Percentiles rank a stretch among this genome's conserved stretches.
These are phyloP conservation scores for Synodontis membranacea DNA, from an alignment of 2,113 vertebrate species.

Conservation along the genomic window DNA sequence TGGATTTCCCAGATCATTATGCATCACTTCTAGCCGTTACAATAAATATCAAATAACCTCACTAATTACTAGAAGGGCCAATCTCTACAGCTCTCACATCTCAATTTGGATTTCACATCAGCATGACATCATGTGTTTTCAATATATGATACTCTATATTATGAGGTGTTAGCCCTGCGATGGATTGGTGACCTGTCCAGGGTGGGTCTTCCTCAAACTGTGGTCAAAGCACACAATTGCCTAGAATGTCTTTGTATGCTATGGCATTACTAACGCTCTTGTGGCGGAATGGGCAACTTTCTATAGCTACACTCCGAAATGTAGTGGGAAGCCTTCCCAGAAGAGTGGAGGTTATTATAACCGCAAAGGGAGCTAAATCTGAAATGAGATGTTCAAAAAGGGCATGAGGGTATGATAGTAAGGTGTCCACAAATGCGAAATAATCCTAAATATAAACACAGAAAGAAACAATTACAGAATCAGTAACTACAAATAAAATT, in stretches of 20 bases:
- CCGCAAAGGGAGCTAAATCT: neutral
- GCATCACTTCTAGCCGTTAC: conserved; percentile 13
- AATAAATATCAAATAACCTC: neutral
- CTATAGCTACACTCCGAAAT: neutral
- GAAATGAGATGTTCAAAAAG: neutral
- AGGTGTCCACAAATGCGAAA: neutral
- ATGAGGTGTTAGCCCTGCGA: neutral
- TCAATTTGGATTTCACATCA: neutral
- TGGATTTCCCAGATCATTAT: neutral
- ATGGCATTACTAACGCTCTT: neutral
- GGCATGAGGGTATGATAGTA: neutral
- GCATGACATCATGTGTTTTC: neutral
- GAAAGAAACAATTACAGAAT: neutral
- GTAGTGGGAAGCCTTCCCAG: neutral
- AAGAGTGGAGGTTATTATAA: neutral
- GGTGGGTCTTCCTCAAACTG: neutral
- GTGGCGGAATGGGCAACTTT: neutral
- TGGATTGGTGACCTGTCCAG: no score
- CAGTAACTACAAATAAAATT: no score
- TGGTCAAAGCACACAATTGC: neutral
- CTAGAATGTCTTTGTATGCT: neutral
- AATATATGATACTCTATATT: no score
- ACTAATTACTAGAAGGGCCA: neutral
- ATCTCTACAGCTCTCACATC: neutral
- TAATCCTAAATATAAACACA: neutral